Percentiles rank a stretch among this genome's conserved stretches.
These are phyloP conservation scores for Spilosoma lubricipeda DNA, from an alignment of 2,888 invertebrate species.

Conservation along the genomic window DNA sequence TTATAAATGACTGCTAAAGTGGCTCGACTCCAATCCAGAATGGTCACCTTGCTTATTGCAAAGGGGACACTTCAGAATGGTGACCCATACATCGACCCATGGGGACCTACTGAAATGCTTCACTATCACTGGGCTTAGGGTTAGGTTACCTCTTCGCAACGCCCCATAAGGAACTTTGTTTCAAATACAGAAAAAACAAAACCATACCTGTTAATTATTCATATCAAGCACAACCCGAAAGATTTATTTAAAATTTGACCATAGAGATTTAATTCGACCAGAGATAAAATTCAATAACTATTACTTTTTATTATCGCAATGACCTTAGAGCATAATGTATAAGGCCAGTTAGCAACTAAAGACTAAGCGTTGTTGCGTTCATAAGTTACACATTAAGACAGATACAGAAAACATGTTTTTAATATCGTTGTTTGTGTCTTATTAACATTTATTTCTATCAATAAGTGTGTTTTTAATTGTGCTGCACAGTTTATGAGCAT, in stretches of 20 bases:
- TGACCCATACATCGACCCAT: too few relatives aligned
- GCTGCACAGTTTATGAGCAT: constrained; percentile 41
- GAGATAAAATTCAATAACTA: constrained; percentile 25
- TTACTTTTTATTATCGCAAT: constrained; percentile 29
- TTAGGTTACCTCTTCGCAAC: too few relatives aligned
- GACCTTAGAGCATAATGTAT: constrained; percentile 25
- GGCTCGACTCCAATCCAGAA: too few relatives aligned
- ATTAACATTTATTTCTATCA: constrained; percentile 55
- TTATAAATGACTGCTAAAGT: too few relatives aligned
- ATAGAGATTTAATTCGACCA: constrained; percentile 14
- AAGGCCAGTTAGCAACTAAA: constrained; percentile 33
- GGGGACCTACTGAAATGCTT: too few relatives aligned
- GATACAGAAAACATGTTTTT: constrained; percentile 57
- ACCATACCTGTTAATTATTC: background rate
- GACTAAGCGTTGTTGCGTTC: constrained; percentile 35
- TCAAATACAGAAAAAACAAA: background rate
- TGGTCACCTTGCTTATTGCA: too few relatives aligned
- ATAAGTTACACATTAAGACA: constrained; percentile 47
- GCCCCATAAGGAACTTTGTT: too few relatives aligned
- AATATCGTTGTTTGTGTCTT: constrained; percentile 58
- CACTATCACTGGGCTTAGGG: too few relatives aligned
- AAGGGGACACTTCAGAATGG: too few relatives aligned
- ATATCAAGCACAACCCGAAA: background rate
- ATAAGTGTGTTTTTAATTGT: constrained; percentile 48
- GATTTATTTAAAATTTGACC: constrained; percentile 10